Evolutionary conservation across 1,140 invertebrate species (phyloP).

Genomic region (Macrobrachium nipponense): DNA sequence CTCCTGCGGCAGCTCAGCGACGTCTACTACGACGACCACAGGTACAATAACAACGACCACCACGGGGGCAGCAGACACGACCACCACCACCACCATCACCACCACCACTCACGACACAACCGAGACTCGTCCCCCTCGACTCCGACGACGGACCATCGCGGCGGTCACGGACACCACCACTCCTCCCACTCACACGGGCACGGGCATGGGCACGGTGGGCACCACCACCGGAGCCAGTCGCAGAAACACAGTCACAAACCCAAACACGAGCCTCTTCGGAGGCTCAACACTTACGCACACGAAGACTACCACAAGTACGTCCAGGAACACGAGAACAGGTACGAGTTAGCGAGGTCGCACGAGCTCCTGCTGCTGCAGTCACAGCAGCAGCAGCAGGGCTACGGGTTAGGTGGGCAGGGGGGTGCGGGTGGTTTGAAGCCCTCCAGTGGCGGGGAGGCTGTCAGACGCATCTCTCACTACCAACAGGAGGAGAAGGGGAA

Average conservation of each 20-base stretch:
- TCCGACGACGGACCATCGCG: neutral
- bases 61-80: constrained; percentile 3
- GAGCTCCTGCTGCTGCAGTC: constrained; percentile 4
- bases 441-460: neutral
- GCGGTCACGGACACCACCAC: constrained; percentile 22
- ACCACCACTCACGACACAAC: neutral
- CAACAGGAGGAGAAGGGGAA: constrained; percentile 48
- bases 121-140: constrained; percentile 11
- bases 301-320: constrained; percentile 45
- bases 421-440: neutral
- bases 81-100: constrained; percentile 3
- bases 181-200: constrained; percentile 5
- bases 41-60: constrained; percentile 19
- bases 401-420: neutral
- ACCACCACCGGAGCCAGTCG: constrained; percentile 43
- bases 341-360: neutral
- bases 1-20: constrained; percentile 46
- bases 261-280: constrained; percentile 31
- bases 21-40: constrained; percentile 25
- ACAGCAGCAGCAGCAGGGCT: neutral
- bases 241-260: constrained; percentile 16
- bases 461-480: constrained; percentile 43
- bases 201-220: neutral
- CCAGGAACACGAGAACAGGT: constrained; percentile 30
- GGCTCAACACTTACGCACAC: constrained; percentile 48